phyloP scores from a whole-genome alignment of 2,888 invertebrate genomes.

The Omphaloscelis lunosa region DNA sequence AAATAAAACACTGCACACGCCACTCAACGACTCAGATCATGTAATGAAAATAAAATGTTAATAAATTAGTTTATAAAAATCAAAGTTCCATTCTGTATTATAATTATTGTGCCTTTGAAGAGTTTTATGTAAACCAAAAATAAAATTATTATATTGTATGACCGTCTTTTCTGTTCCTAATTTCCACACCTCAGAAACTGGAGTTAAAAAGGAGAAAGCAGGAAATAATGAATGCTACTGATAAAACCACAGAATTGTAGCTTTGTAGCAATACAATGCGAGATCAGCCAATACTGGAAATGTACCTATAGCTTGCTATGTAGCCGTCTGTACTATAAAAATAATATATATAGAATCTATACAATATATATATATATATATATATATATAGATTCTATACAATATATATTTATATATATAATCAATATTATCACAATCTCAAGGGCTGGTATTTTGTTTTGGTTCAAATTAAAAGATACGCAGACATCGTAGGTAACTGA shows the following conservation, averaged over 20 bases:
- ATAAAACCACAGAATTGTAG: too few relatives aligned
- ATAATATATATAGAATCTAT: too few relatives aligned
- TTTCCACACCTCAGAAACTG: not conserved
- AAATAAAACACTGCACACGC: constrained; percentile 18
- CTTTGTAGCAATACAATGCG: too few relatives aligned
- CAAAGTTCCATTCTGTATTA: constrained; percentile 64
- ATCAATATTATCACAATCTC: not conserved
- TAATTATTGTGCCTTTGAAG: constrained; percentile 67
- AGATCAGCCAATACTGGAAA: too few relatives aligned
- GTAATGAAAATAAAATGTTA: constrained; percentile 40
- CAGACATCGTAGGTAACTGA: not conserved
- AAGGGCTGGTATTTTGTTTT: not conserved
- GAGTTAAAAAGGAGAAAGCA: not conserved
- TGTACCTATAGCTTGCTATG: too few relatives aligned
- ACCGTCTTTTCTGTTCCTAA: constrained; percentile 22
- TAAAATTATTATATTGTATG: constrained; percentile 60
- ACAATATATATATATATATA: too few relatives aligned
- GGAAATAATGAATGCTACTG: not conserved
- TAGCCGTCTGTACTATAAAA: too few relatives aligned
- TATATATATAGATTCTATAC: too few relatives aligned
- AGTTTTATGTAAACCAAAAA: constrained; percentile 70
- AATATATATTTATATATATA: too few relatives aligned
- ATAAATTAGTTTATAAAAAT: constrained; percentile 49
- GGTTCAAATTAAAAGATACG: not conserved
- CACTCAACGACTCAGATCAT: constrained; percentile 21